Percentiles rank a stretch among this genome's conserved stretches.
phyloP scores from a whole-genome alignment of 2,797 vertebrate species.

The Cirrhinus mrigala region DNA sequence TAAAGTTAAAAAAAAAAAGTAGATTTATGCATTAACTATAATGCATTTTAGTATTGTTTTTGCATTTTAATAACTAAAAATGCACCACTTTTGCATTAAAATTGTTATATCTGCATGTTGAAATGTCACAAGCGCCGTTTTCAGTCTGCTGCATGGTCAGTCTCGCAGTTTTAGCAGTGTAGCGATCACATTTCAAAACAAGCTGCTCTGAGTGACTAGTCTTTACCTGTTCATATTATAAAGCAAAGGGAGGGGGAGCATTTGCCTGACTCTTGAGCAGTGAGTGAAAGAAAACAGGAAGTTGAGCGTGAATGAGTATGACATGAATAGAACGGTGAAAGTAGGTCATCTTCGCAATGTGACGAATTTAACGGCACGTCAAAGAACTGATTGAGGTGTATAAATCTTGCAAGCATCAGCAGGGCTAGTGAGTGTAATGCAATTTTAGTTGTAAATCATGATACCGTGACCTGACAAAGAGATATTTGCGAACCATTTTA shows the following conservation, averaged over 20 bases:
- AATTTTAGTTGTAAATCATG: conserved; percentile 11
- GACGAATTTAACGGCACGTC: conserved; percentile 39
- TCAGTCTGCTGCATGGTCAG: conserved; percentile 67
- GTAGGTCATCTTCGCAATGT: conserved; percentile 54
- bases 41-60: not conserved
- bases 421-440: not conserved
- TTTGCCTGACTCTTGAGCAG: conserved; percentile 59
- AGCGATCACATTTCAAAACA: conserved; percentile 79
- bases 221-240: conserved; percentile 77
- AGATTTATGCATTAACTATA: not conserved
- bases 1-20: not conserved
- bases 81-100: not conserved
- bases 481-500: not conserved
- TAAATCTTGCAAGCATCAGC: conserved; percentile 30
- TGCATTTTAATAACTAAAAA: not conserved
- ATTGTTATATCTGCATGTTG: not conserved
- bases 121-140: conserved; percentile 20
- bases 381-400: conserved; percentile 47
- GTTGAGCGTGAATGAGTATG: conserved; percentile 41
- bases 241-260: conserved; percentile 59
- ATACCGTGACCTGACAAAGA: conserved; percentile 19
- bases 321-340: conserved; percentile 46
- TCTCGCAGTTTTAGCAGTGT: conserved; percentile 63
- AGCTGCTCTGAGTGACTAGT: conserved; percentile 69
- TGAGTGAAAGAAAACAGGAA: conserved; percentile 54